A percentile compares a stretch with the other conserved stretches of the same genome.
Conservation (phyloP, 1,140 invertebrate genomes). For the Hermatobates lingyangjiaoensis region DNA sequence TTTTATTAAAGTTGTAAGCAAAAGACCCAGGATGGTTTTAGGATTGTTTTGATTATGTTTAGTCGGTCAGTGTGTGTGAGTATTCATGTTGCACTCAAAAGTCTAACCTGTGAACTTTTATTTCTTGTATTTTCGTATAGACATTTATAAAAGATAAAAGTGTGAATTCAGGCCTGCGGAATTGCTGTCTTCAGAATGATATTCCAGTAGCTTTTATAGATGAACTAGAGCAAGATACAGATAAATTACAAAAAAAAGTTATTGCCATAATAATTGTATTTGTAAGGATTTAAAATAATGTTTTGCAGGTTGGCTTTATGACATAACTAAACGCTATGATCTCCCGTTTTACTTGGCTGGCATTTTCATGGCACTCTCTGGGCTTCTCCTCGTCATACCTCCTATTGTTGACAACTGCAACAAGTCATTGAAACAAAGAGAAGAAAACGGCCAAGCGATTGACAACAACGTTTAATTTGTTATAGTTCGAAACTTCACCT, state of each 20-base stretch:
- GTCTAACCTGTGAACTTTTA: too few species aligned
- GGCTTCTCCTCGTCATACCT: constrained; percentile 48
- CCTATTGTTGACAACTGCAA: constrained; percentile 23
- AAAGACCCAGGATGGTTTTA: too few species aligned
- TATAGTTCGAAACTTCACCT: too few species aligned
- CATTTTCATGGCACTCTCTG: constrained; percentile 66
- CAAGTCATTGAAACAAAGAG: not conserved
- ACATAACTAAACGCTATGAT: constrained; percentile 56
- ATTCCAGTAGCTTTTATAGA: not conserved
- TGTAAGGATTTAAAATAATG: not conserved
- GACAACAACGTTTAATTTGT: too few species aligned
- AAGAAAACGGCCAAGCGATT: not conserved
- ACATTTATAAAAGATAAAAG: not conserved
- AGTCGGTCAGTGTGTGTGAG: too few species aligned
- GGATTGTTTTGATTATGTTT: too few species aligned
- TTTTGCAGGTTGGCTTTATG: constrained; percentile 56
- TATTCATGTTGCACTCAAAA: too few species aligned
- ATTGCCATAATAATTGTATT: not conserved
- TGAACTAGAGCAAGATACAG: too few species aligned
- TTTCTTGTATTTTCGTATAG: not conserved
- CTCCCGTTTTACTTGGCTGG: constrained; percentile 75
- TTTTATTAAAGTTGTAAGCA: too few species aligned
- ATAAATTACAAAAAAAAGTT: not conserved
- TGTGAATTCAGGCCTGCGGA: not conserved
- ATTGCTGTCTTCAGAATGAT: not conserved